Evolutionary conservation across 2,113 vertebrate species (phyloP).

Genomic region (Hymenochirus boettgeri): DNA sequence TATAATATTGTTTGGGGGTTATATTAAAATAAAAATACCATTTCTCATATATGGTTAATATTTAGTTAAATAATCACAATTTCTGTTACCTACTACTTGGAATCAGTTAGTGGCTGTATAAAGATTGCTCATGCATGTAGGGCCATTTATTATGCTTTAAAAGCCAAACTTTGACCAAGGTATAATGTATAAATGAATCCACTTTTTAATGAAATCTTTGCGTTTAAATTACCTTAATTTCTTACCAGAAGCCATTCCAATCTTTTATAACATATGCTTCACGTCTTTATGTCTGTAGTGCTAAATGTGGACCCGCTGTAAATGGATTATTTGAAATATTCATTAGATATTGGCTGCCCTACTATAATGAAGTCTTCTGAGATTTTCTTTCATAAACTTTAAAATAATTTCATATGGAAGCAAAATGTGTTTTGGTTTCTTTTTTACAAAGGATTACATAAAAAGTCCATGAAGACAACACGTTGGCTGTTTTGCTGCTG

Average conservation of each 20-base stretch:
- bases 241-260: conserved; percentile 45
- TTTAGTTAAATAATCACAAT: too few species aligned
- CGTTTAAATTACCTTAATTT: conserved; percentile 45
- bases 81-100: too few species aligned
- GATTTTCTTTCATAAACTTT: conserved; percentile 59
- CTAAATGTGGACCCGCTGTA: conserved; percentile 45
- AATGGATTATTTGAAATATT: conserved; percentile 62
- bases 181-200: too few species aligned
- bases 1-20: too few species aligned
- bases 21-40: too few species aligned
- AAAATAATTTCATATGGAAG: conserved; percentile 62
- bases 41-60: too few species aligned
- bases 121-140: too few species aligned
- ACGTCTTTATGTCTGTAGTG: conserved; percentile 39
- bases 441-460: conserved; percentile 59
- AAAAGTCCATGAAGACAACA: conserved; percentile 51
- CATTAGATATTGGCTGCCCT: conserved; percentile 61
- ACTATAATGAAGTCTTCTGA: conserved; percentile 62
- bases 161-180: too few species aligned
- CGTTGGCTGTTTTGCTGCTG: conserved; percentile 51
- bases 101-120: too few species aligned
- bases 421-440: conserved; percentile 49
- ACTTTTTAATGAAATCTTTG: conserved; percentile 37
- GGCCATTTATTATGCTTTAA: too few species aligned
- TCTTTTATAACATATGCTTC: conserved; percentile 24